Conservation (phyloP, 2,113 vertebrate species). For the Poicephalus meyeri region DNA sequence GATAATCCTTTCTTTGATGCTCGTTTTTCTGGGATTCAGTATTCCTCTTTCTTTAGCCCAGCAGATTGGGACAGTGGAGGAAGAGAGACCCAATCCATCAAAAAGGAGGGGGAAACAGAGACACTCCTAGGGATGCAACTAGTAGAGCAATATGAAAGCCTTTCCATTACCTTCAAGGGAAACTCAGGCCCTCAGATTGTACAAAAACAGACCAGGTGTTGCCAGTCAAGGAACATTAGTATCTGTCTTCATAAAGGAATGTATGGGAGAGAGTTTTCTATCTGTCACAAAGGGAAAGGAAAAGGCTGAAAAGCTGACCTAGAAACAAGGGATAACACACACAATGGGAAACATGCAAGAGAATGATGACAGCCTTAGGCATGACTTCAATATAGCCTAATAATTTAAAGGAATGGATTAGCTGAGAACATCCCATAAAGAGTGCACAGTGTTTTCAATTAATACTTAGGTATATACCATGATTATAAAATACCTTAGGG, state of each 20-base stretch:
- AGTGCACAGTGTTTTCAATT: slow-evolving; percentile 20
- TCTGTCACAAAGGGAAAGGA: not conserved
- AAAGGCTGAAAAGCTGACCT: slow-evolving; percentile 35
- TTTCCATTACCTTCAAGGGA: not conserved
- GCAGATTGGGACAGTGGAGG: not conserved
- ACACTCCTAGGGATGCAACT: not conserved
- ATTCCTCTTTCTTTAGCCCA: not conserved
- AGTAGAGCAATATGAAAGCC: fast-evolving
- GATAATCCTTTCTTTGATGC: not conserved
- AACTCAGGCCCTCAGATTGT: not conserved
- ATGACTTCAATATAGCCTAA: slow-evolving; percentile 37
- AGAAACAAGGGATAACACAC: slow-evolving; percentile 33
- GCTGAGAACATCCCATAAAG: slow-evolving; percentile 23
- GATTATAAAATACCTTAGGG: slow-evolving; percentile 21
- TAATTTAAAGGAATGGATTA: slow-evolving; percentile 54
- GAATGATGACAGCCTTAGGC: slow-evolving; percentile 46
- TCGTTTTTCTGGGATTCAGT: not conserved
- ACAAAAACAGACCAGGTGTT: not conserved
- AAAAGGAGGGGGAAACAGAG: not conserved
- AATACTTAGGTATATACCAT: slow-evolving; percentile 8
- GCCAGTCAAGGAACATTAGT: not conserved
- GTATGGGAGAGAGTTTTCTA: not conserved
- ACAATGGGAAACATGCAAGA: not conserved
- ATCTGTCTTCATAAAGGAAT: not conserved
- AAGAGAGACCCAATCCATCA: not conserved